Base-by-base conservation (phyloP, 2,113 vertebrate genomes). In the Tenebrosternarchus preto region DNA sequence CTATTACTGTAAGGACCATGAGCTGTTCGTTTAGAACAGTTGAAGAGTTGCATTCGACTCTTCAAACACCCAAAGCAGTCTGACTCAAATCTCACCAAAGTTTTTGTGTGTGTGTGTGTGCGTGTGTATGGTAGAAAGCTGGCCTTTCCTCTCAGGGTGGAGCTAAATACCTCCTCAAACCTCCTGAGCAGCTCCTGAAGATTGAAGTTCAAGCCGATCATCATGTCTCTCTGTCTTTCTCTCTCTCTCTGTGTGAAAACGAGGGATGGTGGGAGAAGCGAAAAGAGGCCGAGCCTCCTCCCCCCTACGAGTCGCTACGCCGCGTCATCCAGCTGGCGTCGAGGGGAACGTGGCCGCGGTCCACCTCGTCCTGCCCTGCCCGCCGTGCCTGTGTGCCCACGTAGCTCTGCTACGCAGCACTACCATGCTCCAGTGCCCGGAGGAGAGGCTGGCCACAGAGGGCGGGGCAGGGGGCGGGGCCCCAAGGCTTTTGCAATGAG, bases 131-230 rank as follows among this genome's bases (percentile, higher is more conserved):
- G 2, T 11, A 25, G 46, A 50, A 12, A 50, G 12, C 43, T 50
- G 9, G 8, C 43, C 12, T 12, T 16, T 73, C 22, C 39, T 24
- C 20, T 60, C 29, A n/a, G 31, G n/a, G 17, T 1, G 25, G 55
- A 43, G 43, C 84, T 57, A 77, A 81, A 89, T 99, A 99, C 98
- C 98, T 99, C 93, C 92, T 99, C 98, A 92, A 99, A 95, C 83
- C 91, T 95, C 87, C 90, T 77, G 87, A 99, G 94, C 87, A 98
- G 85, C 88, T 97, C 95, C 87, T 95, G 93, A 89, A 99, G 91
- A 88, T 93, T 95, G 93, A 96, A 96, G 89, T 94, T 96, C 86
- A 98, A 91, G 84, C 95, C 96, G 93, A 99, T 97, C 98, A 98
- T 99, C 87, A 81, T 96, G 85, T 0, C 31, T 76, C 19, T 36